A percentile compares a stretch with the other conserved stretches of the same genome.
These are phyloP conservation scores for Scaeva pyrastri DNA, from an alignment of 2,888 invertebrate species.

Conservation along the genomic window DNA sequence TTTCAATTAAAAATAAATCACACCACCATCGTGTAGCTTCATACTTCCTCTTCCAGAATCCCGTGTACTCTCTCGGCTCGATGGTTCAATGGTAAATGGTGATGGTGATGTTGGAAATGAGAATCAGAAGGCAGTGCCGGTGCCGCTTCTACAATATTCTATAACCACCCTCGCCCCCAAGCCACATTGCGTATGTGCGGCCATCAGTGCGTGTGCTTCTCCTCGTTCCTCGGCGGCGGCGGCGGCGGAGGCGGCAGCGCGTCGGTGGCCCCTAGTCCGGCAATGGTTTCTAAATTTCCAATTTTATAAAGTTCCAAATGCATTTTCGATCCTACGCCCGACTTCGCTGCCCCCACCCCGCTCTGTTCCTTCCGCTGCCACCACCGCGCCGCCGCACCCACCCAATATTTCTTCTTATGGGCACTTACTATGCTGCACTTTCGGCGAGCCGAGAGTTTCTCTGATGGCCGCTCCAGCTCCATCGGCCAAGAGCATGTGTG, in stretches of 20 bases:
- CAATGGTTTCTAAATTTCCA: constrained; percentile 56
- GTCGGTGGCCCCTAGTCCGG: constrained; percentile 40
- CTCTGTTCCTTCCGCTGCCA: background rate
- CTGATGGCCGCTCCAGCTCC: background rate
- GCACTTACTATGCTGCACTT: constrained; percentile 54
- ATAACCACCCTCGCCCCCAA: constrained; percentile 39
- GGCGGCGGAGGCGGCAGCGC: too few relatives aligned
- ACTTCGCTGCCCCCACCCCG: background rate
- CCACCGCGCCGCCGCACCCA: constrained; percentile 1
- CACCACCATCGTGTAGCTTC: constrained; percentile 76
- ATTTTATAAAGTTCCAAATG: constrained; percentile 69
- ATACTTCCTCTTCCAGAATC: constrained; percentile 57
- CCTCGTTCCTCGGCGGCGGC: constrained; percentile 15
- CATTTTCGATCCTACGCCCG: constrained; percentile 64
- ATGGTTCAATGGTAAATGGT: constrained; percentile 11
- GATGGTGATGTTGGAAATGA: constrained; percentile 21
- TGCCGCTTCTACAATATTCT: constrained; percentile 53
- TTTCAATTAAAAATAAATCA: constrained; percentile 84
- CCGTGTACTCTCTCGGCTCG: constrained; percentile 31
- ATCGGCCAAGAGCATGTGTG: constrained; percentile 23
- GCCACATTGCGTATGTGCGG: constrained; percentile 47
- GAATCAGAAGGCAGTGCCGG: constrained; percentile 67
- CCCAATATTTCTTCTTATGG: constrained; percentile 58
- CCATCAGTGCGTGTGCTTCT: constrained; percentile 26
- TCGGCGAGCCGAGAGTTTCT: constrained; percentile 4